Base-by-base conservation (phyloP, 2,797 vertebrate genomes). In the Eulemur coronatus region DNA sequence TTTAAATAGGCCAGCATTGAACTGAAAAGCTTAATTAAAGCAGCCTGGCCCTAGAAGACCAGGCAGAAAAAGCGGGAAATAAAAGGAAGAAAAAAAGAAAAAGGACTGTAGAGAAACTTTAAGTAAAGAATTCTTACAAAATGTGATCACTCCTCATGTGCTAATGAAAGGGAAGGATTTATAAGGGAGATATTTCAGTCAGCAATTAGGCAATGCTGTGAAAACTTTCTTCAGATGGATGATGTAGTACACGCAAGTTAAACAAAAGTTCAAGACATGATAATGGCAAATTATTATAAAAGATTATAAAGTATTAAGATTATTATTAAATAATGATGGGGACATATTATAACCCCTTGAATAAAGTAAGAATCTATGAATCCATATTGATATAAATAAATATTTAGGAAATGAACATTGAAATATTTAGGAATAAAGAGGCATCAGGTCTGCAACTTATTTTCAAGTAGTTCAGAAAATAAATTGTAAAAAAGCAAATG, bases 401-500 rank as follows among this genome's bases (percentile, higher is more conserved):
- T 57, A 96, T 50, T 79, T 89, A 89, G 33, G 17, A 78, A 89
- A 89, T 57, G 28, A 97, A 84, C 17, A 61, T 4, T 87, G 48
- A 96, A 95, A 93, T 79, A 91, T 50, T 95, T 43, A 96, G 91
- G 46, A 46, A 26, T 70, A 57, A 95, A 91, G 22, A 52, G n/a
- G 30, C 17, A 69, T 65, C n/a, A 94, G 4, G 35, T 61, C 67
- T 81, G 10, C 26, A 94, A 89, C 33, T 88, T 91, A 91, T 57
- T 94, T 88, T 73, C 63, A 84, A 89, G 30, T 67, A 73, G 50
- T 95, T 75, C 4, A 90, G 30, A 73, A 63, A 81, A 84, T 70
- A 46, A 89, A 50, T 5, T 18, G 3, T 69, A 33, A 89, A 80
- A 94, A 95, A 75, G 35, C 14, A n/a, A 46, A 80, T 75, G 57